Evolutionary conservation across 2,797 vertebrate species (phyloP), one percentile per base, ranked within the genome.

Genomic region (Streptopelia turtur): DNA sequence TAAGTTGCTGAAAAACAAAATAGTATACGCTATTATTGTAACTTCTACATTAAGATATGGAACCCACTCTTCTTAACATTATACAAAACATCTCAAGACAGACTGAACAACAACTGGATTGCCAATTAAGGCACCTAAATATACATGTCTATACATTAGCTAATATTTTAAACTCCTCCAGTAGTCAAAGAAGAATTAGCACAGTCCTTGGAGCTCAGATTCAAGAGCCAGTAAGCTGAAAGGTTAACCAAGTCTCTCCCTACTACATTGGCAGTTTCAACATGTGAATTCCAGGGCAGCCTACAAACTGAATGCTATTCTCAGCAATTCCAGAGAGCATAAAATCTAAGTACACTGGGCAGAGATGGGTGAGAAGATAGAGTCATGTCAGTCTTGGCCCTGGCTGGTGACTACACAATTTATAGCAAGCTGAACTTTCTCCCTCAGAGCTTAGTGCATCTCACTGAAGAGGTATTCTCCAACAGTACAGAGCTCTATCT

Each of bases 1-100:
- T 98, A 94, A 99, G 94, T 49, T 89, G 96, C 99, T 99, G 97
- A 30, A 94, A 88, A 91, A 60, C 55, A 87, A 33, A 33, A 11
- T n/a, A 65, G 18, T 11, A 80, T 9, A 33, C 9, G 12, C 63
- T 74, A 70, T 3, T 61, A 30, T 17, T 89, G 11, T 47, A 60
- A 41, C 35, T 37, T 75, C 72, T 23, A 84, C 50, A 35, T 13
- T 18, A 66, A 87, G 7, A 74, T 21, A 37, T 0, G 1, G 16
- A 82, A 74, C 9, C 3, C 10, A 25, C 31, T 56, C 15, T 7
- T 27, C 50, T 31, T 74, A 39, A 75, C 1, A 1, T 28, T 59
- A 60, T 12, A 63, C 11, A n/a, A 57, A 83, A 83, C 10, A 63
- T 3, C 24, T 87, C 43, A 43, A 71, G 14, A 74, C 4, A 47